Evolutionary conservation across 2,797 vertebrate species (phyloP), one percentile per base, ranked within the genome.

Genomic region (Microctenopoma stevenorrisi): DNA sequence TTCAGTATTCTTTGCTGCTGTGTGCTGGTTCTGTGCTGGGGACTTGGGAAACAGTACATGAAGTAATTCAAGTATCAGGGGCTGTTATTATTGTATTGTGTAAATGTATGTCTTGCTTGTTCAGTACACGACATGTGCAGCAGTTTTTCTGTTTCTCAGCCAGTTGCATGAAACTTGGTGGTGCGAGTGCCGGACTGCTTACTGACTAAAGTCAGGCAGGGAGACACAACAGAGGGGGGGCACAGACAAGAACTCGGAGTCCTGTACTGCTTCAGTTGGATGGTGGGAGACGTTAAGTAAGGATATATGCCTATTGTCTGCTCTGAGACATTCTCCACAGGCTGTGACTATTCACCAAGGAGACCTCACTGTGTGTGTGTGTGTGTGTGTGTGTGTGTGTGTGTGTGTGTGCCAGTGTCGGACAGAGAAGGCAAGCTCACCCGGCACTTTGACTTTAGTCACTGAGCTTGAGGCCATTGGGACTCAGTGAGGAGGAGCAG

Each of bases 291-390:
- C 73, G 87, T 84, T 82, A 80, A 87, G 85, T 77, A 68, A 83
- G 82, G 71, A 85, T 80, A 79, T 78, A 43, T 49, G 48, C 59
- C 85, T 79, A 88, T 94, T 94, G 92, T 94, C 91, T 85, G 56
- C 72, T 12, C 28, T 12, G 58, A 84, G 62, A 78, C 92, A 94
- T 94, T 95, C 94, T 90, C 88, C 49, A 50, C 77, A 58, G 70
- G 80, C 87, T 71, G 74, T 55, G 79, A 76, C 68, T 66, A 56
- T 85, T 93, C 91, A 89, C 93, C 93, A 83, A 79, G 93, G 93
- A 89, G 83, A 95, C 90, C 77, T 82, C 42, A 49, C 47, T 40
- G 47, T 35, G 59, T 54, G 59, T 54, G 51, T 40, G 59, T 57
- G 47, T 35, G 59, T 54, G 59, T 54, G 51, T 40, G 59, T 57